These are phyloP conservation scores for Callionymus lyra DNA, from an alignment of 2,113 vertebrate species.

Conservation along the genomic window DNA sequence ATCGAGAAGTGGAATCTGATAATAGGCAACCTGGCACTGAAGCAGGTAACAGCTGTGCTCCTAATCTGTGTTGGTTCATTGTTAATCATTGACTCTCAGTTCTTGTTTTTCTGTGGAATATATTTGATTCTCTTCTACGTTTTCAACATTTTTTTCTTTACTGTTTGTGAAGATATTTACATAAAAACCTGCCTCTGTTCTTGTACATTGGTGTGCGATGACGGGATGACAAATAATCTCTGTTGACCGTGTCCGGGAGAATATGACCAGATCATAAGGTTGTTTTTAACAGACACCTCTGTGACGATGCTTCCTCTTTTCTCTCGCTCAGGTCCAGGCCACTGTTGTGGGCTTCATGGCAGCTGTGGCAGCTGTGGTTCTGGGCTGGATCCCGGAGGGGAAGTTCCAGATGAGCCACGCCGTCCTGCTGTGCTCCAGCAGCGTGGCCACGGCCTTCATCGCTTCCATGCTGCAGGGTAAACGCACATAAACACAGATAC, in stretches of 20 bases:
- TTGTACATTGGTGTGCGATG: too few species aligned
- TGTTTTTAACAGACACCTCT: neutral
- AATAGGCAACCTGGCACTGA: constrained; percentile 93
- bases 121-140: too few species aligned
- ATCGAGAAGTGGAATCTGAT: constrained; percentile 98
- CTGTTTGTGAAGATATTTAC: too few species aligned
- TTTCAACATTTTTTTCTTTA: too few species aligned
- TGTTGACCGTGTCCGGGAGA: too few species aligned
- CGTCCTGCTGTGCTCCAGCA: constrained; percentile 86
- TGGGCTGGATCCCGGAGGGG: constrained; percentile 94
- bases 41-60: constrained; percentile 72
- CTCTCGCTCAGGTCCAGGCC: constrained; percentile 78
- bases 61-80: neutral
- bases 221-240: too few species aligned
- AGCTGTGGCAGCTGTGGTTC: constrained; percentile 82
- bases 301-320: neutral
- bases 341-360: constrained; percentile 94
- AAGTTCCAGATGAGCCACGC: constrained; percentile 88
- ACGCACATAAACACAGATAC: constrained; percentile 10
- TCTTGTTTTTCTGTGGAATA: too few species aligned
- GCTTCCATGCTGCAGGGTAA: constrained; percentile 90
- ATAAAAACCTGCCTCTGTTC: too few species aligned
- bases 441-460: constrained; percentile 92
- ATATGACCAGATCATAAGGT: neutral
- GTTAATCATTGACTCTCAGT: neutral